Evolutionary conservation across 2,888 invertebrate species (phyloP).

Genomic region (Leptogaster cylindrica): DNA sequence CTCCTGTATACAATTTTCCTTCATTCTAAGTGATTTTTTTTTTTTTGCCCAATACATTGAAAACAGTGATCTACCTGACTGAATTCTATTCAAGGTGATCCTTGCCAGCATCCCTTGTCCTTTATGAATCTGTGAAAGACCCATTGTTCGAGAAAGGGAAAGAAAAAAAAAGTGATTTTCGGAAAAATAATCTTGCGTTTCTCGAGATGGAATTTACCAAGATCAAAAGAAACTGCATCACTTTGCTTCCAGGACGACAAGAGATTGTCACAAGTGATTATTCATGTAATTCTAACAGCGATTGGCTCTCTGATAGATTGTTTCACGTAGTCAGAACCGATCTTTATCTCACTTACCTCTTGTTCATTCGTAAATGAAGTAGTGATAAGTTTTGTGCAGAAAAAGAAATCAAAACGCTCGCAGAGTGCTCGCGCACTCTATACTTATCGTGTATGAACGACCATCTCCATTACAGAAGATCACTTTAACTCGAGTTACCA

Average conservation of each 20-base stretch:
- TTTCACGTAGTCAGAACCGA: constrained; percentile 11
- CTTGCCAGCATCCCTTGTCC: constrained; percentile 3
- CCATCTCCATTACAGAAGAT: constrained; percentile 42
- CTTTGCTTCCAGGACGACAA: constrained; percentile 22
- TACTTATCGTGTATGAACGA: constrained; percentile 14
- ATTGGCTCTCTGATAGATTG: constrained; percentile 19
- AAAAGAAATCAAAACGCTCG: constrained; percentile 23
- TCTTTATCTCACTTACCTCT: constrained; percentile 6
- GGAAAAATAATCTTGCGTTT: background rate
- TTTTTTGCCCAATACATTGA: no score
- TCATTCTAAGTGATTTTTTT: no score
- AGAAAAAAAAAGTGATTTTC: constrained; percentile 14
- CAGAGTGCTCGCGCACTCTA: background rate
- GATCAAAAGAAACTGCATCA: background rate
- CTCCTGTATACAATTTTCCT: background rate
- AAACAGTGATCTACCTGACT: constrained; percentile 44
- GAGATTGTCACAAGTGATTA: constrained; percentile 20
- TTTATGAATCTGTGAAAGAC: constrained; percentile 14
- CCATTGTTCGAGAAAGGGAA: constrained; percentile 23
- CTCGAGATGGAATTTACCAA: background rate
- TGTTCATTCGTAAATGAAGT: constrained; percentile 7
- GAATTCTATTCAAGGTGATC: constrained; percentile 34
- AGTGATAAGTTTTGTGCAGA: constrained; percentile 26
- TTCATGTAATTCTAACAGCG: constrained; percentile 11
- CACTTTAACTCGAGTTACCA: constrained; percentile 38